Evolutionary conservation across 1,140 invertebrate species (phyloP).

Genomic region (Maconellicoccus hirsutus): DNA sequence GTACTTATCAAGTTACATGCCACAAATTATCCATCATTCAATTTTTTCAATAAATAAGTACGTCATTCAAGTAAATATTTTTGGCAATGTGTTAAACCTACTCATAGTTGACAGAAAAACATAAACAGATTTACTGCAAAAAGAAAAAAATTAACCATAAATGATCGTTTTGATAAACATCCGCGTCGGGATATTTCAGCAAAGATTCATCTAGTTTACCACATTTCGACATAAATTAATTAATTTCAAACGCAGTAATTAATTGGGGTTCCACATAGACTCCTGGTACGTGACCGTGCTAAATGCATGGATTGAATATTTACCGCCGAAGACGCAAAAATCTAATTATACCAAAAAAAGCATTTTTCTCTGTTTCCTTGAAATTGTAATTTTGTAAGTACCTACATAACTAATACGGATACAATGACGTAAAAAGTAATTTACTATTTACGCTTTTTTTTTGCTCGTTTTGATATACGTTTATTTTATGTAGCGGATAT

Average conservation of each 20-base stretch:
- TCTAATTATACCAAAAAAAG: background rate
- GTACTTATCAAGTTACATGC: background rate
- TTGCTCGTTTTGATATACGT: too few species aligned
- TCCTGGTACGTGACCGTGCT: background rate
- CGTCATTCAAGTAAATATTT: background rate
- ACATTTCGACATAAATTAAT: background rate
- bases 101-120: background rate
- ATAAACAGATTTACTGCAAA: background rate
- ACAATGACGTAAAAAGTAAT: too few species aligned
- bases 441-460: too few species aligned
- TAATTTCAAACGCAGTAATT: background rate
- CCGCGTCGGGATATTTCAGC: too few species aligned
- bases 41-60: background rate
- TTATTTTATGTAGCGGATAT: too few species aligned
- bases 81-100: background rate
- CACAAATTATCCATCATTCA: background rate
- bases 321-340: background rate
- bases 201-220: background rate
- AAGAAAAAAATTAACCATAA: background rate
- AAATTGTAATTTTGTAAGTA: too few species aligned
- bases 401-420: too few species aligned
- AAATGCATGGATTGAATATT: background rate
- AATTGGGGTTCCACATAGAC: background rate
- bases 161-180: background rate
- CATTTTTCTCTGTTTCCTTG: too few species aligned